phyloP scores from a whole-genome alignment of 30 jellyfish, hydroid and myxozoan genomes.

The Clytia hemisphaerica region DNA sequence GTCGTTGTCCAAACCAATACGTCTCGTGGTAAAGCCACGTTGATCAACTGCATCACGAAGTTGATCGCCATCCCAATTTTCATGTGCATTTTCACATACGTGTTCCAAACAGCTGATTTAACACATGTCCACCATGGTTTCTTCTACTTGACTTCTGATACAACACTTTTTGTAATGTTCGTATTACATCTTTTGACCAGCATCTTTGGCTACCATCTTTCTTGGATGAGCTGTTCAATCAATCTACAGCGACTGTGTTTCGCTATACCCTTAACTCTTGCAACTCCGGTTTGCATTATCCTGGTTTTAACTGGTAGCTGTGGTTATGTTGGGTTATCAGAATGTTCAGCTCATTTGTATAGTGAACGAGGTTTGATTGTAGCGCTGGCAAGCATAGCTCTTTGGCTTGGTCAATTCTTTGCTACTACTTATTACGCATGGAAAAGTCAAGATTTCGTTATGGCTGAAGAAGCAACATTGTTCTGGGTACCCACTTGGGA shows the following conservation, averaged over 20 bases:
- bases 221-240: slow-evolving; percentile 88
- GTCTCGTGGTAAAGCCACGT: slow-evolving; percentile 82
- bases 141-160: slow-evolving; percentile 27
- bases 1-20: slow-evolving; percentile 67
- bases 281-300: slow-evolving; percentile 68
- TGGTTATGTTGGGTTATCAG: slow-evolving; percentile 40
- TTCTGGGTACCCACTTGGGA: slow-evolving; percentile 86
- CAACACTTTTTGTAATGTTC: slow-evolving; percentile 55
- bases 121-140: slow-evolving; percentile 35
- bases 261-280: slow-evolving; percentile 76
- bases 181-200: slow-evolving; percentile 55
- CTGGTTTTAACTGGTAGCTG: slow-evolving; percentile 48
- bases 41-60: slow-evolving; percentile 58
- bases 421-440: slow-evolving; percentile 95
- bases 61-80: slow-evolving; percentile 54
- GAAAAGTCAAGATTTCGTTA: slow-evolving; percentile 84
- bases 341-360: slow-evolving; percentile 43
- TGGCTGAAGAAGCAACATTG: slow-evolving; percentile 90
- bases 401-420: slow-evolving; percentile 92
- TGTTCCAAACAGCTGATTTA: slow-evolving; percentile 66
- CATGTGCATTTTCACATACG: slow-evolving; percentile 51
- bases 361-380: slow-evolving; percentile 35
- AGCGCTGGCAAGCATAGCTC: slow-evolving; percentile 59
- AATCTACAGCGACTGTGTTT: slow-evolving; percentile 80
- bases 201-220: slow-evolving; percentile 67